Evolutionary conservation across 2,888 invertebrate species (phyloP).

Genomic region (Colostygia pectinataria): DNA sequence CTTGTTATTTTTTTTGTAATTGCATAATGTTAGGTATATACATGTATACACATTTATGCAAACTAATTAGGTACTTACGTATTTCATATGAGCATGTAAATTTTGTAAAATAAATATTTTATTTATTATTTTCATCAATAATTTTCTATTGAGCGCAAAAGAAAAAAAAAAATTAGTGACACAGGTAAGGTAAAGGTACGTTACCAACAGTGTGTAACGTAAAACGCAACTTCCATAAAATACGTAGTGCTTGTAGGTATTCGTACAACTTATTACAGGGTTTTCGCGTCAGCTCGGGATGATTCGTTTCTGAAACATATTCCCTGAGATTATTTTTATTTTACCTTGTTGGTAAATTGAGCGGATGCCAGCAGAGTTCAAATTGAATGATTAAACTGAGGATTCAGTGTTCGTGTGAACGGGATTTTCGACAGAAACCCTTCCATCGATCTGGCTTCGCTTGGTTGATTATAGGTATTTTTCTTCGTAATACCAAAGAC

Average conservation of each 20-base stretch:
- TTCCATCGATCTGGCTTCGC: too few species aligned
- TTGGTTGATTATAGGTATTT: too few species aligned
- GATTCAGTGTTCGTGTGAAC: too few species aligned
- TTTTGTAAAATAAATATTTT: too few species aligned
- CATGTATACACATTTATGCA: too few species aligned
- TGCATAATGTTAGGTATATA: too few species aligned
- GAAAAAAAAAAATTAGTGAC: background rate
- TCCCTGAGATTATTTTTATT: background rate
- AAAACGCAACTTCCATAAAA: slow-evolving; percentile 9
- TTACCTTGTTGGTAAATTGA: background rate
- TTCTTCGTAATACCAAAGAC: too few species aligned
- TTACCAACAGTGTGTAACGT: background rate
- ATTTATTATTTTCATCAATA: background rate
- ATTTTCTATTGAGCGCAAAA: background rate
- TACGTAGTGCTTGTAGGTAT: slow-evolving; percentile 8
- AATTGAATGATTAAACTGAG: background rate
- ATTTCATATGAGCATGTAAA: too few species aligned
- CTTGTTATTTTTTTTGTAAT: too few species aligned
- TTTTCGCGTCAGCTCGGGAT: slow-evolving; percentile 3
- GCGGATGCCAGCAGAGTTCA: background rate
- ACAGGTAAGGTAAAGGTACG: background rate
- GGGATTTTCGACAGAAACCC: too few species aligned
- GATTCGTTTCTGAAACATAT: slow-evolving; percentile 14
- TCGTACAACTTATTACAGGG: slow-evolving; percentile 13
- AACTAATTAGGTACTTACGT: too few species aligned